Percentiles rank a stretch among this genome's conserved stretches.
These are phyloP conservation scores for Oreortyx pictus DNA, from an alignment of 2,797 vertebrate species.

Conservation along the genomic window DNA sequence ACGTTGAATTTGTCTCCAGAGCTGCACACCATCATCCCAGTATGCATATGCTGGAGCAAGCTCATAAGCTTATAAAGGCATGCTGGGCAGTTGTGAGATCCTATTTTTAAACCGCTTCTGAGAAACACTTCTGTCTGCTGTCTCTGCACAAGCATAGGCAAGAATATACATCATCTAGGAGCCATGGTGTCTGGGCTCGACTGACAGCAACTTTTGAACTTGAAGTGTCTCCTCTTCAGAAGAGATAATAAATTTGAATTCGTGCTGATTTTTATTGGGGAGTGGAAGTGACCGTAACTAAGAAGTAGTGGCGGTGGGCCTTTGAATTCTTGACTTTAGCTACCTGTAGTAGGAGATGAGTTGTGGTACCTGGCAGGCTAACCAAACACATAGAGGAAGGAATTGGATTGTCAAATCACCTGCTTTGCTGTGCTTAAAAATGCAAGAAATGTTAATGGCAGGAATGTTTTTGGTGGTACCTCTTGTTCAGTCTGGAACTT, in stretches of 20 bases:
- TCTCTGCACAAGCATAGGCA: constrained; percentile 17
- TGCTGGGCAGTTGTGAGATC: constrained; percentile 42
- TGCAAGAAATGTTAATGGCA: not conserved
- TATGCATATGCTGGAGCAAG: not conserved
- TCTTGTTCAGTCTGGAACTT: not conserved
- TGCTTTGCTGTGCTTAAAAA: not conserved
- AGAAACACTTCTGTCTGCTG: constrained; percentile 53
- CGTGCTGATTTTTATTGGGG: not conserved
- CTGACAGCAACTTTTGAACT: not conserved
- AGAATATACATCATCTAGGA: constrained; percentile 33
- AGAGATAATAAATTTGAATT: not conserved
- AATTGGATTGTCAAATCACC: not conserved
- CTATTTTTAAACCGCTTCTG: constrained; percentile 72
- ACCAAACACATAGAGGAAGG: not conserved
- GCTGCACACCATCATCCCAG: not conserved
- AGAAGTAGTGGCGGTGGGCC: not conserved
- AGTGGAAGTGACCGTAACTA: rapidly evolving
- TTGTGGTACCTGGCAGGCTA: not conserved
- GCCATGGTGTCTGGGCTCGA: constrained; percentile 37
- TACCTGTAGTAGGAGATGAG: not conserved
- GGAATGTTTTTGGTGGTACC: not conserved
- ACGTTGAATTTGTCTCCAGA: not conserved
- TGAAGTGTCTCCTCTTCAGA: not conserved
- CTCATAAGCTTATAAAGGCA: constrained; percentile 52
- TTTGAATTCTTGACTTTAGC: not conserved